Conservation (phyloP, 2,797 vertebrate species). For the Hippocampus kuda region DNA sequence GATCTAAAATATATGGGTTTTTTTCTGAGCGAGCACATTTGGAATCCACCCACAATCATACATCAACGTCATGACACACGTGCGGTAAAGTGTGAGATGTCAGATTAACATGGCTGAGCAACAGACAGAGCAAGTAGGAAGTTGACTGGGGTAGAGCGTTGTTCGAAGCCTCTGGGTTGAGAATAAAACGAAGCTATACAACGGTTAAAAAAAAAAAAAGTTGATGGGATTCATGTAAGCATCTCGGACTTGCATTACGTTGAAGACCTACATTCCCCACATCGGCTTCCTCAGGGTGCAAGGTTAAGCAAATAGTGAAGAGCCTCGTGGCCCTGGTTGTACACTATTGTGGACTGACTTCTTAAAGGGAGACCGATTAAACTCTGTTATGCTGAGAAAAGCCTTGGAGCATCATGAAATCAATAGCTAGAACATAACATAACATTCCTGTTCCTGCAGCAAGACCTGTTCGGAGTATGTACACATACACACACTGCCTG, state of each 20-base stretch:
- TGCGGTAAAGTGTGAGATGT: no score
- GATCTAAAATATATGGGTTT: no score
- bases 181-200: no score
- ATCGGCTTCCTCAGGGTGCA: neutral
- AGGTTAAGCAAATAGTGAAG: conserved; percentile 17
- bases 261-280: conserved; percentile 26
- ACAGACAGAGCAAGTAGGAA: no score
- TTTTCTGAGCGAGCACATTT: no score
- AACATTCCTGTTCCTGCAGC: conserved; percentile 49
- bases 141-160: no score
- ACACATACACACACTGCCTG: conserved; percentile 21
- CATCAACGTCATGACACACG: no score
- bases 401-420: conserved; percentile 57
- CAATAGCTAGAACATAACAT: conserved; percentile 55
- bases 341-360: conserved; percentile 28
- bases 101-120: no score
- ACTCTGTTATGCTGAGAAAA: conserved; percentile 44
- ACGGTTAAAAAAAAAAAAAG: no score
- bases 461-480: conserved; percentile 30
- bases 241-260: neutral
- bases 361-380: conserved; percentile 54
- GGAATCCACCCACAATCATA: no score
- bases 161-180: no score
- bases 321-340: conserved; percentile 32
- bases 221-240: no score